A percentile compares a stretch with the other conserved stretches of the same genome.
These are phyloP conservation scores for Erpornis zantholeuca DNA, from an alignment of 2,113 vertebrate species.

Conservation along the genomic window DNA sequence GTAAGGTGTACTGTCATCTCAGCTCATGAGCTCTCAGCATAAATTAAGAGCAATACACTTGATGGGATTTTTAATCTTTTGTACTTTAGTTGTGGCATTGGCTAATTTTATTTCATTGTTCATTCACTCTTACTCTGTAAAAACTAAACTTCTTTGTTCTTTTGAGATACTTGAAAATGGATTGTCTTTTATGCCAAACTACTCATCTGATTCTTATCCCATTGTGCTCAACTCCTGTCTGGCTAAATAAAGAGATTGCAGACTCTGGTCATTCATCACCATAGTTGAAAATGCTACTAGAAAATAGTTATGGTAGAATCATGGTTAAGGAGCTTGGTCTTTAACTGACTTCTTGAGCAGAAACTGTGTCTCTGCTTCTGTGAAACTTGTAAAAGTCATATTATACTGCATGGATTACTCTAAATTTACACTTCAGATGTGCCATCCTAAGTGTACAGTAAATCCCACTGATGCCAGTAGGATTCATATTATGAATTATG, in stretches of 20 bases:
- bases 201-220: background rate
- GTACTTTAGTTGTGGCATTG: background rate
- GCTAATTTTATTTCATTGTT: background rate
- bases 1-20: background rate
- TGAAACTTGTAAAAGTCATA: background rate
- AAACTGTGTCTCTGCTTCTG: background rate
- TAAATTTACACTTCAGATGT: background rate
- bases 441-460: background rate
- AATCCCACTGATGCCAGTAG: background rate
- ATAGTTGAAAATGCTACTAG: background rate
- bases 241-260: background rate
- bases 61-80: background rate
- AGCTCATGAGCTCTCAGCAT: background rate
- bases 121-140: background rate
- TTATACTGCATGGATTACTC: background rate
- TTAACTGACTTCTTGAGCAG: background rate
- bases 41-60: background rate
- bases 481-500: too few relatives aligned
- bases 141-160: background rate
- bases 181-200: background rate
- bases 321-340: background rate
- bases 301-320: background rate
- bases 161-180: background rate
- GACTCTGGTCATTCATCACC: background rate
- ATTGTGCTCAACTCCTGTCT: background rate